Conservation (phyloP, 2,797 vertebrate genomes). For the Phylloscopus collybita region DNA sequence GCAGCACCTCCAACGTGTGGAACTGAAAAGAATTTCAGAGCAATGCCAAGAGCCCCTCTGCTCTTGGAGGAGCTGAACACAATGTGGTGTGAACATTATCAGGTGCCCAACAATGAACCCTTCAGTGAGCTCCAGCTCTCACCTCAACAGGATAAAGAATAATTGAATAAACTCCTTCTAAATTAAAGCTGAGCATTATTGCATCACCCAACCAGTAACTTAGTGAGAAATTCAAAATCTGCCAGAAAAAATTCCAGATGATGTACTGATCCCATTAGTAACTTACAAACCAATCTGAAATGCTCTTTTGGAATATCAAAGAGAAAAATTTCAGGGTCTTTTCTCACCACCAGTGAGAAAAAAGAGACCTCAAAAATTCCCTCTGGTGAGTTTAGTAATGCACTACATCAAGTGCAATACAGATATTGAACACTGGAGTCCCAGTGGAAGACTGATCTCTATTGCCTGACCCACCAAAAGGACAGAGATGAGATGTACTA, state of each 20-base stretch:
- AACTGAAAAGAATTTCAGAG: neutral
- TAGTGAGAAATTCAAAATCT: neutral
- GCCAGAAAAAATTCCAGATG: neutral
- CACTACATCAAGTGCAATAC: neutral
- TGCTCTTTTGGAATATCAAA: neutral
- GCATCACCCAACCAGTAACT: neutral
- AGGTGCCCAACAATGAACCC: neutral
- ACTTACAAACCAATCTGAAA: neutral
- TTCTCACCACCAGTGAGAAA: neutral
- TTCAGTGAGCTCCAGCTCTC: neutral
- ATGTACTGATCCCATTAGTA: neutral
- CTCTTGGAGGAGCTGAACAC: neutral
- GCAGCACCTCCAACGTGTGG: neutral
- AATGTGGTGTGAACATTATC: fast-evolving
- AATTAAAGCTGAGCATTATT: neutral
- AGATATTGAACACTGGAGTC: neutral
- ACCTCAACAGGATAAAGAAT: neutral
- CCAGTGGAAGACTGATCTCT: neutral
- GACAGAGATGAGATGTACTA: neutral
- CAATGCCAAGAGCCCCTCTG: neutral
- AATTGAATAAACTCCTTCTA: neutral
- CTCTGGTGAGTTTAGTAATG: neutral
- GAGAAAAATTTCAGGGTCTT: neutral
- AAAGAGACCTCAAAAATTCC: neutral
- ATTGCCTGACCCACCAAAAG: neutral